Conservation (phyloP, 1,140 invertebrate genomes). For the Stratiolaelaps scimitus region DNA sequence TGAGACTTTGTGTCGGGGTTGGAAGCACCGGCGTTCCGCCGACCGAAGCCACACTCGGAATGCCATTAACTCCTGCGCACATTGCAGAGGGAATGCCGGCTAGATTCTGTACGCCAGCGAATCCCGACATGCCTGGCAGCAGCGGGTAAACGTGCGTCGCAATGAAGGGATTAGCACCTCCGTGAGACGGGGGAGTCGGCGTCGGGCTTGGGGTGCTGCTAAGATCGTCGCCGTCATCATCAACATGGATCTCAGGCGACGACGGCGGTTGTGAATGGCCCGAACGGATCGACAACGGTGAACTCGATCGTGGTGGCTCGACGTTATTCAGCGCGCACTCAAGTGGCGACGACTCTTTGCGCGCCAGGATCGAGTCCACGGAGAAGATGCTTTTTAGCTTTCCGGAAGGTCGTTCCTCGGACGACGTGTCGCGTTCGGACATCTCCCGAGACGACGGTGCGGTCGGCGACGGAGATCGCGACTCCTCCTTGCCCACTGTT, state of each 20-base stretch:
- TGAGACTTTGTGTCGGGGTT: background rate
- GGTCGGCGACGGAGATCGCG: background rate
- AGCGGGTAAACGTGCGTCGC: conserved; percentile 12
- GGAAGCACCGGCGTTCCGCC: too few relatives aligned
- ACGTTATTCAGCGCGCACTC: too few relatives aligned
- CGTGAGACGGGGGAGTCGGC: conserved; percentile 3
- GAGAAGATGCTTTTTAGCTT: conserved; percentile 23
- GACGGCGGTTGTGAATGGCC: background rate
- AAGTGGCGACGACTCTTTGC: conserved; percentile 1
- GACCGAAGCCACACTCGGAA: too few relatives aligned
- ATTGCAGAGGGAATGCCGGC: too few relatives aligned
- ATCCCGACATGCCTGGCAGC: background rate
- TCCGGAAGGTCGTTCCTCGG: conserved; percentile 4
- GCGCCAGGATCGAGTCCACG: conserved; percentile 6
- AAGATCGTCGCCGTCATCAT: conserved; percentile 21
- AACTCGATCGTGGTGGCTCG: too few relatives aligned
- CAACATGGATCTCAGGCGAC: conserved; percentile 10
- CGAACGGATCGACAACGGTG: too few relatives aligned
- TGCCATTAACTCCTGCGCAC: too few relatives aligned
- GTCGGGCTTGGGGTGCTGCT: conserved; percentile 3
- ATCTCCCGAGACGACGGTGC: too few relatives aligned
- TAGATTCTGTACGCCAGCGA: background rate
- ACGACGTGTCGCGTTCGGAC: conserved; percentile 21
- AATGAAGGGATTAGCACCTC: conserved; percentile 1
- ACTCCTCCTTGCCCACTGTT: conserved; percentile 15